A percentile compares a stretch with the other conserved stretches of the same genome.
Conservation (phyloP, 2,888 invertebrate species). For the Helobdella robusta region DNA sequence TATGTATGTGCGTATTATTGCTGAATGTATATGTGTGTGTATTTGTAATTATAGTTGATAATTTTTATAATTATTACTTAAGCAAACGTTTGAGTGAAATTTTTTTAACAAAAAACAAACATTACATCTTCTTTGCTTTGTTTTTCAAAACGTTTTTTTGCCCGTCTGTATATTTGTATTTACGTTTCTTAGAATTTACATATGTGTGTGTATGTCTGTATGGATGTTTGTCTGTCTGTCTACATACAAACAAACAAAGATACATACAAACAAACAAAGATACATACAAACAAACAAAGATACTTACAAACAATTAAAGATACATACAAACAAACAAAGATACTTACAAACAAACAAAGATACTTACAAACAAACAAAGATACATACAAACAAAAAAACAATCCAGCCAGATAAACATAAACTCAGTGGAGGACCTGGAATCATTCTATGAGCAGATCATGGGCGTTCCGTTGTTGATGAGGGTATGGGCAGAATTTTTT, state of each 20-base stretch:
- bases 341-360: constrained; percentile 6
- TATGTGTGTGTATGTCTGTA: no score
- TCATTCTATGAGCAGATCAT: constrained; percentile 36
- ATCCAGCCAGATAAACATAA: constrained; percentile 37
- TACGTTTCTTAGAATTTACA: no score
- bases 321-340: not conserved
- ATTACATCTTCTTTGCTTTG: no score
- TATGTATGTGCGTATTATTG: no score
- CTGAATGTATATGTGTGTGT: no score
- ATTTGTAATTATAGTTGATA: no score
- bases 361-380: constrained; percentile 3
- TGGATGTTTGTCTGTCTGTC: not conserved
- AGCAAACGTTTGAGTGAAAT: no score
- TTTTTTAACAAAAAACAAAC: no score
- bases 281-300: not conserved
- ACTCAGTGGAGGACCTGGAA: constrained; percentile 36
- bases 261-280: not conserved
- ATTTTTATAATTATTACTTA: no score
- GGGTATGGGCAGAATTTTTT: constrained; percentile 35
- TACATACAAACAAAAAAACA: not conserved
- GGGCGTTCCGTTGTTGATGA: constrained; percentile 36
- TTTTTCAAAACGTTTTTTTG: no score
- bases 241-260: not conserved
- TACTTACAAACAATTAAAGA: not conserved
- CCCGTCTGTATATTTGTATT: no score